phyloP scores from a whole-genome alignment of 2,888 invertebrate genomes.

The Dicyrtomina minuta region DNA sequence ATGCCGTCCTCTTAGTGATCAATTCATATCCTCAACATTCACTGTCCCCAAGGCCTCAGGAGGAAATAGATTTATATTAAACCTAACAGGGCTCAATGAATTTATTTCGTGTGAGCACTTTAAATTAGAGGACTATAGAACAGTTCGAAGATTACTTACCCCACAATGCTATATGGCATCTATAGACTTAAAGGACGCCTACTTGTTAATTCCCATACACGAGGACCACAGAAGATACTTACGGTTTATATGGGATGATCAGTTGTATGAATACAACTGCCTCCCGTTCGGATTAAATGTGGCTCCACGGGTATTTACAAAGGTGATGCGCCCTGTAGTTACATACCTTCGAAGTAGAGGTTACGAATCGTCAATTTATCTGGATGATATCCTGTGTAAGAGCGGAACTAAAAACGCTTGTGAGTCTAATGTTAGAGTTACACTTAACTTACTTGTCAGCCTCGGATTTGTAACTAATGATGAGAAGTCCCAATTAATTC shows the following conservation, averaged over 20 bases:
- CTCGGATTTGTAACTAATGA: slow-evolving; percentile 2
- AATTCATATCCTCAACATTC: slow-evolving; percentile 19
- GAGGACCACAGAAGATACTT: slow-evolving; percentile 2
- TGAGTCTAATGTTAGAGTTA: neutral
- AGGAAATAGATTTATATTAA: slow-evolving; percentile 14
- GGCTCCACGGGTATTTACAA: slow-evolving; percentile 20
- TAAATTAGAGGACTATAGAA: slow-evolving; percentile 28
- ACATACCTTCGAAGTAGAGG: neutral
- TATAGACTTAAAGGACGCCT: slow-evolving; percentile 25
- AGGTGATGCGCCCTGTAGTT: slow-evolving; percentile 15
- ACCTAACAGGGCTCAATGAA: slow-evolving; percentile 8
- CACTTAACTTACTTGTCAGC: neutral
- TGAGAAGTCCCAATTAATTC: slow-evolving; percentile 8
- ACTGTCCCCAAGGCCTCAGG: slow-evolving; percentile 15
- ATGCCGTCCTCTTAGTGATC: neutral
- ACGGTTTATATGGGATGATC: slow-evolving; percentile 1
- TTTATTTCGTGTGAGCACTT: slow-evolving; percentile 12
- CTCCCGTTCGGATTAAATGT: slow-evolving; percentile 15
- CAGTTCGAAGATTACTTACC: neutral
- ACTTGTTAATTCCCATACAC: slow-evolving; percentile 10
- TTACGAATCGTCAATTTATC: neutral
- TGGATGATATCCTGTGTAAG: slow-evolving; percentile 12
- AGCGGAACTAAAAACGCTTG: neutral
- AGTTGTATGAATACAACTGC: slow-evolving; percentile 15
- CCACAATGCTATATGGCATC: neutral